These are phyloP conservation scores for Drosophila micromelanica DNA, from an alignment of 1,140 invertebrate species.

Conservation along the genomic window DNA sequence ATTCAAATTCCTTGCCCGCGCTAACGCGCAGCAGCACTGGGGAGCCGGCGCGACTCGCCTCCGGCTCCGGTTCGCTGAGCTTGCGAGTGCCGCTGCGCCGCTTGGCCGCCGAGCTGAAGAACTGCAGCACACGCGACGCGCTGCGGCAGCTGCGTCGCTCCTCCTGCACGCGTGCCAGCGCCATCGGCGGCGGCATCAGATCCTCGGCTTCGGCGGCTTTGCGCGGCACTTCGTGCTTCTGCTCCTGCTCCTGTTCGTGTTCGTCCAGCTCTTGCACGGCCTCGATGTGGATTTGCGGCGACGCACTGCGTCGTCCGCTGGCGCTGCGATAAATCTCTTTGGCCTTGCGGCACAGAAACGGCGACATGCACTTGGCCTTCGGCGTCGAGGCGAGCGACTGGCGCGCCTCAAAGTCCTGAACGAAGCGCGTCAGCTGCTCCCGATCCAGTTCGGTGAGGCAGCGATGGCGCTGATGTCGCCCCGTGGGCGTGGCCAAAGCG, in stretches of 20 bases:
- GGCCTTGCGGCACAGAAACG: constrained; percentile 70
- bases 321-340: constrained; percentile 67
- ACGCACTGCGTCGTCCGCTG: constrained; percentile 74
- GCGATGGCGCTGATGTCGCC: constrained; percentile 50
- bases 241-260: neutral
- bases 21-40: constrained; percentile 63
- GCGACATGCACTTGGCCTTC: constrained; percentile 54
- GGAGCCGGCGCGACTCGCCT: constrained; percentile 38
- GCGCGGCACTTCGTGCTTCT: constrained; percentile 5
- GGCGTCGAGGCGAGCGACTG: constrained; percentile 57
- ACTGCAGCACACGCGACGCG: constrained; percentile 73
- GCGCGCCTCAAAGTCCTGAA: constrained; percentile 72
- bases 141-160: constrained; percentile 74
- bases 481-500: constrained; percentile 13
- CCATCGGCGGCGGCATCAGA: constrained; percentile 66
- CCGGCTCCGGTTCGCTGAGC: constrained; percentile 54
- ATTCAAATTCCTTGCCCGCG: constrained; percentile 15
- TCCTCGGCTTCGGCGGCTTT: constrained; percentile 69
- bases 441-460: constrained; percentile 79
- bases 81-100: constrained; percentile 58
- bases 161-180: constrained; percentile 62
- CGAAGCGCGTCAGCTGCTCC: constrained; percentile 68
- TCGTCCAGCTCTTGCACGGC: constrained; percentile 33
- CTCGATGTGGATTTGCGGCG: constrained; percentile 49
- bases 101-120: constrained; percentile 73